These are phyloP conservation scores for Neodiprion pinetum DNA, from an alignment of 1,140 invertebrate genomes.

Conservation along the genomic window DNA sequence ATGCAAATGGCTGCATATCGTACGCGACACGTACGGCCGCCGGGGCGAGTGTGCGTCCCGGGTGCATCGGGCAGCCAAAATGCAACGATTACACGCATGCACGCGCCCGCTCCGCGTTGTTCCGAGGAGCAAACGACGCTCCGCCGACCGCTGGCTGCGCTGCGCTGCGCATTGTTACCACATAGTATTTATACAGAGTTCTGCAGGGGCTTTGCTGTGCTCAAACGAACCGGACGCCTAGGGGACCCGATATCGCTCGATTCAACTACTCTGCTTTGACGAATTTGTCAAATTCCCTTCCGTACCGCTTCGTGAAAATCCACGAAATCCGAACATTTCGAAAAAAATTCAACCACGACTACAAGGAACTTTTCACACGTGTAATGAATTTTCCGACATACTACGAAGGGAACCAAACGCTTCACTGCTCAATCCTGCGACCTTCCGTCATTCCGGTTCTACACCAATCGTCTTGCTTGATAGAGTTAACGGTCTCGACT, in stretches of 20 bases:
- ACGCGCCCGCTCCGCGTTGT: constrained; percentile 32
- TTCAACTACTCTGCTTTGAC: background rate
- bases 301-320: no score
- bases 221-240: background rate
- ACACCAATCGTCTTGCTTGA: no score
- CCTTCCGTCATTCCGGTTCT: no score
- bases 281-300: background rate
- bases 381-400: no score
- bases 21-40: constrained; percentile 32
- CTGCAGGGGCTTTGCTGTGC: background rate
- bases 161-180: background rate
- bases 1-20: constrained; percentile 63
- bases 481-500: no score
- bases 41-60: constrained; percentile 11
- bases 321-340: no score
- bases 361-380: no score
- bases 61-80: constrained; percentile 28
- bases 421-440: no score
- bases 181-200: constrained; percentile 1
- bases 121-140: constrained; percentile 25
- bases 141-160: background rate
- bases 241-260: background rate
- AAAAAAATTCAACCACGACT: no score
- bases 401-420: no score
- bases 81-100: constrained; percentile 42